These are phyloP conservation scores for Oscheius sp. DNA, from an alignment of 2,888 invertebrate species.

Conservation along the genomic window DNA sequence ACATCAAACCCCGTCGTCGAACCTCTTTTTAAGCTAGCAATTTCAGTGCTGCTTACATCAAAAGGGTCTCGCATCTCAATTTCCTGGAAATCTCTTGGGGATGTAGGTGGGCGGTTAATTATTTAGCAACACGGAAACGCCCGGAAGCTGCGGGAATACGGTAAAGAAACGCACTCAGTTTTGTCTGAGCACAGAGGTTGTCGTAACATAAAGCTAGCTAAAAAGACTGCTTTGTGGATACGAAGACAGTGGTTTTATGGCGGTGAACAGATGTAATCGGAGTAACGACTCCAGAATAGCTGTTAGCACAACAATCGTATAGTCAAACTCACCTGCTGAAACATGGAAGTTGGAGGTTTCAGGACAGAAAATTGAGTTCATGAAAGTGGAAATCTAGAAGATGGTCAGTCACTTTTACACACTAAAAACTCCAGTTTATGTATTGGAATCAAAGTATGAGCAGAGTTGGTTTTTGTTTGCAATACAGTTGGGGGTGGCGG, in stretches of 20 bases:
- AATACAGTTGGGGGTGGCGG: too few species aligned
- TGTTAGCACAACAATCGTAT: background rate
- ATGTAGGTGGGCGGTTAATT: conserved; percentile 25
- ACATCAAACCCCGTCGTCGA: conserved; percentile 2
- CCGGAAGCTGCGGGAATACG: background rate
- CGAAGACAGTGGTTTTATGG: background rate
- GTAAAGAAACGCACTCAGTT: background rate
- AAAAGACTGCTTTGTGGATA: conserved; percentile 8
- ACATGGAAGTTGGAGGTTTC: too few species aligned
- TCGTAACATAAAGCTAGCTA: background rate
- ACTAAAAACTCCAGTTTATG: too few species aligned
- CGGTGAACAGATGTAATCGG: background rate
- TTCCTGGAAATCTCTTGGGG: background rate
- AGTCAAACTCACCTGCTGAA: background rate
- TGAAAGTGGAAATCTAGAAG: too few species aligned
- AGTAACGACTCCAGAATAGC: background rate
- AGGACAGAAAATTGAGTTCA: too few species aligned
- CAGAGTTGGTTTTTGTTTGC: too few species aligned
- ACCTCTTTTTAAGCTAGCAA: background rate
- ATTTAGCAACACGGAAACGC: conserved; percentile 31
- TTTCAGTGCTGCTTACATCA: background rate
- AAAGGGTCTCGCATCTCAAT: background rate
- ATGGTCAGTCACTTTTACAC: too few species aligned
- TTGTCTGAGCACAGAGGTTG: background rate
- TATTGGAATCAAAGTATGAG: too few species aligned